Evolutionary conservation across 2,888 invertebrate species (phyloP), one percentile per base, ranked within the genome.

Genomic region (Tubulanus polymorphus): DNA sequence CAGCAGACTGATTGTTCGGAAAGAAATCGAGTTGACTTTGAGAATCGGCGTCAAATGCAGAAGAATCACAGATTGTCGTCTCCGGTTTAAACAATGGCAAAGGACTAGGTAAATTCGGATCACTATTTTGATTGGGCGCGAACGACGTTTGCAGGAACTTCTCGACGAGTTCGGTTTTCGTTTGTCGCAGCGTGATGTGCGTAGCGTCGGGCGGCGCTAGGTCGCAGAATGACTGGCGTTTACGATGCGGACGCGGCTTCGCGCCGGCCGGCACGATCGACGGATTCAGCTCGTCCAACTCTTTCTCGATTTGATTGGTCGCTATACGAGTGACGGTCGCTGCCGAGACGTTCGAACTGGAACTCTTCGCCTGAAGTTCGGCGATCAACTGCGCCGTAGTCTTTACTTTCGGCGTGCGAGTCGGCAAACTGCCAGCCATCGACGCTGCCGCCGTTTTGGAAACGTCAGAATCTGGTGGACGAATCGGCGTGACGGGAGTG

Each of bases 301-400:
- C 71, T 49, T 73, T 72, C 48, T 67, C 62, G 47, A 77, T 76
- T 54, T 71, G 68, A 63, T 76, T 76, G 23, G 63, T 65, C 35
- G 71, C 65, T 20, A 78, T 73, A 57, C 71, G 70, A 29, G 64
- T 61, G n/a, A 74, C 68, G 10, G 74, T 69, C 41, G 66, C 68
- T 56, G 67, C 72, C 37, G 68, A 66, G 2, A 75, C 55, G 45
- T 63, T 51, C 18, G 68, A 58, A 50, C 64, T 62, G 51, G 63
- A 69, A 51, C 67, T 83, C 76, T 73, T 84, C 74, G 75, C 84
- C 82, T 63, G 84, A 35, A 91, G 83, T 77, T 89, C 87, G 53
- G 88, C 89, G 57, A 91, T 81, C 54, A 92, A 80, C 77, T 92
- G 90, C 73, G 89, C 87, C 0, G 91, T 92, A 27, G 88, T 88